Evolutionary conservation across 2,113 vertebrate species (phyloP), one percentile per base, ranked within the genome.

Genomic region (Upupa epops): DNA sequence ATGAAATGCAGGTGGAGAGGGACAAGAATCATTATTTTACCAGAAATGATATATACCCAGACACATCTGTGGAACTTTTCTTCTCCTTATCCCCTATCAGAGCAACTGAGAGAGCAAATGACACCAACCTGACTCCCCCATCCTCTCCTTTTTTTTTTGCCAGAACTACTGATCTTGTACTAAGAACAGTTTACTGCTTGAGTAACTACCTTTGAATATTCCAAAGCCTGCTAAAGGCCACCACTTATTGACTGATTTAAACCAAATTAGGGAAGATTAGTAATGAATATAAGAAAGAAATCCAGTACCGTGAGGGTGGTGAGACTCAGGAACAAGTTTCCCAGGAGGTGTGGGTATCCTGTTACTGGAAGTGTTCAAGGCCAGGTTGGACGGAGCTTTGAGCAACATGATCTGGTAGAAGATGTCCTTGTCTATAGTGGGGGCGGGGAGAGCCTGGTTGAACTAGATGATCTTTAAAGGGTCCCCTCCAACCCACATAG

Each of bases 381-480:
- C 8, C 19, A 29, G n/a, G 34, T 0, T 72, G 59, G 45, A 51
- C 0, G 0, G 48, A 5, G 14, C 18, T 71, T 20, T 15, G 20
- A 48, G 32, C 20, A 32, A 12, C 42, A 15, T 42, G 8, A 8
- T 17, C 34, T 26, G 36, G 16, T 20, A 20, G 45, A n/a, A 77
- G 26, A 21, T 59, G 20, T 24, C 26, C 32, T 42, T 80, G 48
- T 2, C 5, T 13, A 3, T 10, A 17, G 13, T 6, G 17, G 25
- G 3, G 7, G 1, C 5, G 2, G 11, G 17, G 12, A 15, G 40
- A 42, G 40, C 40, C 40, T 5, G 11, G 1, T 5, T 46, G 10
- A 52, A 70, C 1, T 3, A 13, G 21, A 40, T 63, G 25, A 21
- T 28, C 70, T 46, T 63, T 45, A 40, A 54, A 82, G 49, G 25